These are phyloP conservation scores for Charadrius vociferus DNA, from an alignment of 2,113 vertebrate genomes.

Conservation along the genomic window DNA sequence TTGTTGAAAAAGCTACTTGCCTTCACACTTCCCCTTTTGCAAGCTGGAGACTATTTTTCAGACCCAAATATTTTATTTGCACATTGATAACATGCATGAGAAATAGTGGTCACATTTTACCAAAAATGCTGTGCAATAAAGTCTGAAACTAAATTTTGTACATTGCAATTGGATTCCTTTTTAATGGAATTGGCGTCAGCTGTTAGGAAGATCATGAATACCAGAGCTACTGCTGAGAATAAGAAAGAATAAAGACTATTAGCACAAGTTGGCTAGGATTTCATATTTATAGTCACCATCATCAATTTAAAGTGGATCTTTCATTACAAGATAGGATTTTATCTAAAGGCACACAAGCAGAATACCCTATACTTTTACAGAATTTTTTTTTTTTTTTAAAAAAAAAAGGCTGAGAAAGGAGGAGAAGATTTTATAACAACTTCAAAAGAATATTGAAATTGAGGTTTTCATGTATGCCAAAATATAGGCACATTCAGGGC, in stretches of 20 bases:
- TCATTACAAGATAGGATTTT: background rate
- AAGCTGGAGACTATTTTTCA: background rate
- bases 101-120: background rate
- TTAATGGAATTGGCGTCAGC: background rate
- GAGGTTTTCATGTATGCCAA: fast-evolving
- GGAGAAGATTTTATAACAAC: background rate
- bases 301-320: background rate
- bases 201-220: background rate
- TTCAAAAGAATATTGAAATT: background rate
- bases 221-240: background rate
- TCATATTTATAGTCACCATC: background rate
- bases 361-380: background rate
- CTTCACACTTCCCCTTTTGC: background rate
- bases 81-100: background rate
- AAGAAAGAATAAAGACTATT: background rate
- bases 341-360: background rate
- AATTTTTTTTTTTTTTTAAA: too few species aligned
- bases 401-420: background rate
- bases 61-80: background rate
- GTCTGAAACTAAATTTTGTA: background rate
- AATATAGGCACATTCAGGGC: background rate
- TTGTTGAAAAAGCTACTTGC: background rate
- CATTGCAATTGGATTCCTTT: background rate
- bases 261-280: background rate
- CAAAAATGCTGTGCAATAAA: background rate